Evolutionary conservation across 1,140 invertebrate genomes (phyloP), one percentile per base, ranked within the genome.

Genomic region (Ericerus pela): DNA sequence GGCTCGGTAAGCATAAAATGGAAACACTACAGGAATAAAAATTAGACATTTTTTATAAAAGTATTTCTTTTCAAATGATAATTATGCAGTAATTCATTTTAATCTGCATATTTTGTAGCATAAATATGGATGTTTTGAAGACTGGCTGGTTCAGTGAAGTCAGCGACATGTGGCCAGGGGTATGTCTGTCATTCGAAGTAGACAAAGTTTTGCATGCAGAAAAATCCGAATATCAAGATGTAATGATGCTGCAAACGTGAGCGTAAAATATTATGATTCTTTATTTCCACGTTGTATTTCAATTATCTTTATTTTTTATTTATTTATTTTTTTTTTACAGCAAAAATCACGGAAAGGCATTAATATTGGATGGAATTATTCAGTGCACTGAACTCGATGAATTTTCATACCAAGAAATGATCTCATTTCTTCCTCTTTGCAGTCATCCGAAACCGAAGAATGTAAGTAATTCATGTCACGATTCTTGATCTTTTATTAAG

Each of bases 401-500:
- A 71, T 96, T 92, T 69, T 81, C 92, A 0, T 99, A 99, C 69
- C 95, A 98, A 72, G 96, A 99, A 75, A 97, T 97, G 93, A 89
- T 99, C 59, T 78, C 91, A 2, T 94, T 95, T 73, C 66, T 99
- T 26, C 92, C 96, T 0, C 68, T 98, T 0, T 93, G 88, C 66
- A 82, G 77, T 62, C 95, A 99, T 73, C 81, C 85, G 2, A 82
- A 86, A 67, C 95, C 96, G 0, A 79, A 86, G 69, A 89, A 85
- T 58, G 94, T 96, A 59, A 66, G 66, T 59, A 14, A 20, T 8
- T 47, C 18, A 14, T 47, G 41, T 47, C 10, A n/a, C n/a, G n/a
- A n/a, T n/a, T n/a, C n/a, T n/a, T n/a, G n/a, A n/a, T n/a, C n/a
- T n/a, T n/a, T n/a, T n/a, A n/a, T n/a, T n/a, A n/a, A n/a, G n/a